These are phyloP conservation scores for Hipparchia sbordonii DNA, from an alignment of 2,888 invertebrate species.

Conservation along the genomic window DNA sequence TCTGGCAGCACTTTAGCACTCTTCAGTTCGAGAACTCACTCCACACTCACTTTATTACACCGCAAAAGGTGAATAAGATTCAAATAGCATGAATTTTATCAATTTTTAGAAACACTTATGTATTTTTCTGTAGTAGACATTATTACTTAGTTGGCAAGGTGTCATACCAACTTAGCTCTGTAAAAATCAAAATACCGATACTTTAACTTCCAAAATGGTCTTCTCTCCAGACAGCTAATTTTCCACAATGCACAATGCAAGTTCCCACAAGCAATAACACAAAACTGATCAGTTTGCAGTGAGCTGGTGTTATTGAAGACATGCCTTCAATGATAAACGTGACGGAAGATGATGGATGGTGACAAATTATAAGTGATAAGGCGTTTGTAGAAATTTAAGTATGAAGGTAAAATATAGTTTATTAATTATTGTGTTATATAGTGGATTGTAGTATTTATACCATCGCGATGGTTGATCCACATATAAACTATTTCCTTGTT, in stretches of 20 bases:
- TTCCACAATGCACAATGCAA: neutral
- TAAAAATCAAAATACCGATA: too few species aligned
- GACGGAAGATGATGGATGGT: neutral
- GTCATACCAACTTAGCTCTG: too few species aligned
- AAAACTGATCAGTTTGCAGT: constrained; percentile 10
- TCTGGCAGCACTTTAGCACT: neutral
- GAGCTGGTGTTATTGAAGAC: neutral
- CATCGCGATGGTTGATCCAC: too few species aligned
- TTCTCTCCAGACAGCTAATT: too few species aligned
- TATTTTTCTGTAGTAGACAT: too few species aligned
- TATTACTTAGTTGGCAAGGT: too few species aligned
- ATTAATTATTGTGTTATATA: neutral
- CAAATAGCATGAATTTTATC: neutral
- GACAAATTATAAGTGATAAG: constrained; percentile 9
- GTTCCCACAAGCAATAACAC: neutral
- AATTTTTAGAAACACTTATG: too few species aligned
- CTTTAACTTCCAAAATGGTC: neutral
- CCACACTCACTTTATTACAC: neutral
- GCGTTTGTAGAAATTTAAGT: neutral
- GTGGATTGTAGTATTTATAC: too few species aligned
- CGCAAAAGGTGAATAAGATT: too few species aligned
- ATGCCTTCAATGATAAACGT: constrained; percentile 1
- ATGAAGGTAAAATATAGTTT: neutral
- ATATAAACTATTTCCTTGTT: too few species aligned
- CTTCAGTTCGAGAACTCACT: neutral